Evolutionary conservation across 1,140 invertebrate genomes (phyloP).

Genomic region (Scaptomyza graminum): DNA sequence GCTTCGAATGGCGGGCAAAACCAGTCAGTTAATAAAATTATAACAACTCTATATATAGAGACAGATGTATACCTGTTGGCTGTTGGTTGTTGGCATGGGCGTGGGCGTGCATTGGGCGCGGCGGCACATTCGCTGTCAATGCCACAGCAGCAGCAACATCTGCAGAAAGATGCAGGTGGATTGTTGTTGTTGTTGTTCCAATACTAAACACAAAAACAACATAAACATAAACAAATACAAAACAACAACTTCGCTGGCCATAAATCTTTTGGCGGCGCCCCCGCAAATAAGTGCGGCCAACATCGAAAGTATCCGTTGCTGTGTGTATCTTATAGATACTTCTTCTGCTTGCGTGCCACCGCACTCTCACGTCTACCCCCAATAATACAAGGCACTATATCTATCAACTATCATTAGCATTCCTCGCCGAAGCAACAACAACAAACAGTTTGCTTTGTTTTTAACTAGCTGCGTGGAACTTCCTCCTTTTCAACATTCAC

Average conservation of each 20-base stretch:
- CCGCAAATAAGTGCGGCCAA: slow-evolving; percentile 17
- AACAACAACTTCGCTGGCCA: not conserved
- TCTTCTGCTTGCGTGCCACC: not conserved
- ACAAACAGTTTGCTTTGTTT: slow-evolving; percentile 64
- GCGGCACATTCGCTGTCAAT: slow-evolving; percentile 33
- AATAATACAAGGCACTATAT: not conserved
- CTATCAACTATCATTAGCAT: slow-evolving; percentile 67
- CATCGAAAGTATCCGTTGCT: slow-evolving; percentile 4
- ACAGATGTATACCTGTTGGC: slow-evolving; percentile 10
- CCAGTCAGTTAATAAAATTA: slow-evolving; percentile 18
- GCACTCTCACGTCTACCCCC: not conserved
- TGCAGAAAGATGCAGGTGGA: slow-evolving; percentile 38
- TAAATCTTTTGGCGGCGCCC: slow-evolving; percentile 22
- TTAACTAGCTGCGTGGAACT: slow-evolving; percentile 37
- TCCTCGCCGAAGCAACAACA: slow-evolving; percentile 4
- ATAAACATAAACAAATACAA: not conserved
- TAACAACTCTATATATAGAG: slow-evolving; percentile 15
- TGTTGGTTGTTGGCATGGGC: too few species aligned
- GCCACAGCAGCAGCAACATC: slow-evolving; percentile 21
- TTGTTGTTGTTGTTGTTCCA: slow-evolving; percentile 32
- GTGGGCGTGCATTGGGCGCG: slow-evolving; percentile 21
- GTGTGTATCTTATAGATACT: slow-evolving; percentile 31
- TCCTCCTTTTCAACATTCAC: not conserved
- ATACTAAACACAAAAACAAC: slow-evolving; percentile 2
- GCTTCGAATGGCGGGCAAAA: slow-evolving; percentile 14